Conservation (phyloP, 2,113 vertebrate species). For the Balaenoptera acutorostrata region DNA sequence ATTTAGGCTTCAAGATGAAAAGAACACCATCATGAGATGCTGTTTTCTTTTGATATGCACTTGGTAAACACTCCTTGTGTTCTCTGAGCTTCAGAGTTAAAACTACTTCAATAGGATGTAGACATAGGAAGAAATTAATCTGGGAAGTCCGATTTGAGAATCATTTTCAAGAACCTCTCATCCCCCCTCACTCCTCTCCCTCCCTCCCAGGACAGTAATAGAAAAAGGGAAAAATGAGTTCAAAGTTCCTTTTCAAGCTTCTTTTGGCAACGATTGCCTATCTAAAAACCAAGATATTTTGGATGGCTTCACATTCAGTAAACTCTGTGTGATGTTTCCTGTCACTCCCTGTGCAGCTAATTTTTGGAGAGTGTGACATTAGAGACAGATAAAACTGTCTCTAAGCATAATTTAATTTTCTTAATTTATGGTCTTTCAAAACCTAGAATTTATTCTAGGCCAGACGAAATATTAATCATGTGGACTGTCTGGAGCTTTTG, state of each 20-base stretch:
- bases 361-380: not conserved
- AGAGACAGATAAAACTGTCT: not conserved
- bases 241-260: not conserved
- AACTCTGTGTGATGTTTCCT: not conserved
- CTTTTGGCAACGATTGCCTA: not conserved
- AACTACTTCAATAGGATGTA: not conserved
- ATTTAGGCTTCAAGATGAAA: not conserved
- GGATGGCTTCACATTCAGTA: not conserved
- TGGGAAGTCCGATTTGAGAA: not conserved
- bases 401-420: slow-evolving; percentile 26
- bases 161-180: not conserved
- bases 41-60: not conserved
- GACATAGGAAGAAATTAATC: not conserved
- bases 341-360: not conserved
- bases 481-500: not conserved
- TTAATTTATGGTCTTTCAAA: slow-evolving; percentile 39
- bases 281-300: not conserved
- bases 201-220: not conserved
- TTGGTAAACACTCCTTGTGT: not conserved
- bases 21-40: not conserved
- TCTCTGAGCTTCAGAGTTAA: not conserved
- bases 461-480: slow-evolving; percentile 4
- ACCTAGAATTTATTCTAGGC: slow-evolving; percentile 6
- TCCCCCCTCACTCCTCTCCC: too few relatives aligned
- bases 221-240: not conserved